Evolutionary conservation across 2,888 invertebrate species (phyloP), one percentile per base, ranked within the genome.

Genomic region (Pyrocoelia pectoralis): DNA sequence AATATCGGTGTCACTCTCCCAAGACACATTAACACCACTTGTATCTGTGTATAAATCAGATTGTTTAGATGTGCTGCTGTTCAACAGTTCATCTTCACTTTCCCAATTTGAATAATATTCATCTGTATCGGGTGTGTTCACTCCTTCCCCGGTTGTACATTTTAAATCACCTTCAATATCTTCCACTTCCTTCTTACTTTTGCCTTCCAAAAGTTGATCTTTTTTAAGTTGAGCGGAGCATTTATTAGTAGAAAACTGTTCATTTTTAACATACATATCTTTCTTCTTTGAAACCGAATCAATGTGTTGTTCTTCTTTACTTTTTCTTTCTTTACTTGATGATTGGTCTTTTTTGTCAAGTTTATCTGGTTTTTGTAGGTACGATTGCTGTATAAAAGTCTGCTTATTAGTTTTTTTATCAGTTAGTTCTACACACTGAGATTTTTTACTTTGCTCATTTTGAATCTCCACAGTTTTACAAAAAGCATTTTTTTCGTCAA

Each of bases 71-170:
- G 29, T 33, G 38, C 19, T 54, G 0, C 19, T 24, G 5, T 17
- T 29, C 13, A 56, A 19, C 6, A 43, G 2, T 8, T 75, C 74
- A 12, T 70, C 72, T 15, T 75, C 76, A 46, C 74, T 74, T 64
- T 75, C 75, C 76, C 76, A 76, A 60, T 74, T 72, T 15, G 75
- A 74, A 33, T 69, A 70, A 55, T 76, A 76, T 51, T 76, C 76
- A 1, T 76, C 73, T 2, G 75, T 76, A 57, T 76, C 72, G 4
- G 76, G 76, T 19, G 73, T 74, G 41, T 60, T 55, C 9, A 40
- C 40, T 43, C 67, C 66, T 19, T 49, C 53, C 29, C 53, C 62
- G 8, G 51, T 50, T 60, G 15, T 53, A 24, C 4, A 3, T 50
- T 54, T 60, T 61, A 1, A 10, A 6, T 28, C 6, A 13, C 43